Evolutionary conservation across 2,888 invertebrate species (phyloP), one percentile per base, ranked within the genome.

Genomic region (Thera obeliscata): DNA sequence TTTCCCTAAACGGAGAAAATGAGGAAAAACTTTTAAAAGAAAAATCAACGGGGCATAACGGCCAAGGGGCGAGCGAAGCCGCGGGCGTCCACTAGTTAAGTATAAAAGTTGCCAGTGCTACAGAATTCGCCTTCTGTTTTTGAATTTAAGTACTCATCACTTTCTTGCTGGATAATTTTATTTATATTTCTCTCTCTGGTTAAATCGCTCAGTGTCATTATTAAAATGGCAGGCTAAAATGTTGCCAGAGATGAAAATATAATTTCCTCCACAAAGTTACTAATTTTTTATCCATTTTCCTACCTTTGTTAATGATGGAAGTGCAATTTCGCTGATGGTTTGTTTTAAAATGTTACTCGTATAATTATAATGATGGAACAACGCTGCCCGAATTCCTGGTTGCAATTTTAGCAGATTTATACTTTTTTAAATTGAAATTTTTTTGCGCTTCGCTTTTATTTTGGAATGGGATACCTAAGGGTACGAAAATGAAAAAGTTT

Each of bases 131-230:
- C 33, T 55, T 43, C 43, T 33, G 6, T 33, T 43, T 58, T 22
- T 41, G 9, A 46, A 22, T n/a, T n/a, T 59, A 38, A 3, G 49
- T 35, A 36, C 6, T 9, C 38, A 50, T 46, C 43, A 46, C 43
- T 46, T 46, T 9, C 9, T 46, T 46, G 43, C 43, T 46, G 43
- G 43, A 8, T 46, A 9, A 8, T 46, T 46, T 46, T 46, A 46
- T 46, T 9, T 38, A 2, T 38, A 50, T 52, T 41, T 60, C 2
- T 22, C 7, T 54, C 35, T 43, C 54, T 69, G 77, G 76, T 70
- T 70, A 70, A 75, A 77, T 73, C 69, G 76, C 74, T 84, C 75
- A 86, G 87, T 84, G 84, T 85, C 86, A 88, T 89, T 88, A 88
- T 41, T 8, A 83, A 84, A 87, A 88, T 86, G 83, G 82, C 83